Conservation (phyloP, 2,888 invertebrate genomes). For the Acanthosoma haemorrhoidale region DNA sequence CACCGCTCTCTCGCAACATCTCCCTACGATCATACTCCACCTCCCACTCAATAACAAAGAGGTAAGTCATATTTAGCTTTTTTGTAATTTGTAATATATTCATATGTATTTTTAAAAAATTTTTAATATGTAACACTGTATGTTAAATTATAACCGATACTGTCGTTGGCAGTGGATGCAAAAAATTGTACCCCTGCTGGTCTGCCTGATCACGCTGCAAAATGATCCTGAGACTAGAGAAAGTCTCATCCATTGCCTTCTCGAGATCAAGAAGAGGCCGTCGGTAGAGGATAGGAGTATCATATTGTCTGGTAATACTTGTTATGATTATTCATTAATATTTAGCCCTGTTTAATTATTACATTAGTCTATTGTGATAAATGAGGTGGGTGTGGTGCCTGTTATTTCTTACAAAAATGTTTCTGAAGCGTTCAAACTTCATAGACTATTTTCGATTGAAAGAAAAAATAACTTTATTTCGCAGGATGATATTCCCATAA, state of each 20-base stretch:
- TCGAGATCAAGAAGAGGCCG: constrained; percentile 66
- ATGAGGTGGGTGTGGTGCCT: too few species aligned
- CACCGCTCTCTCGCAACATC: constrained; percentile 1
- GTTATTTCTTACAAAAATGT: too few species aligned
- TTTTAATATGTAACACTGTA: not conserved
- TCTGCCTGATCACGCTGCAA: constrained; percentile 58
- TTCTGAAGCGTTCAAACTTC: too few species aligned
- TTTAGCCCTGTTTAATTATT: too few species aligned
- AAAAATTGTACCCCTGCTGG: constrained; percentile 61
- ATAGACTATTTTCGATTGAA: too few species aligned
- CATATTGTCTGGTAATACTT: constrained; percentile 52
- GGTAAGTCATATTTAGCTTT: not conserved
- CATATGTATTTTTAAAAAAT: not conserved
- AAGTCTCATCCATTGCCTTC: constrained; percentile 58
- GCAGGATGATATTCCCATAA: too few species aligned
- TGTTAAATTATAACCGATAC: not conserved
- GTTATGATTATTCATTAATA: too few species aligned
- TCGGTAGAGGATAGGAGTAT: constrained; percentile 59
- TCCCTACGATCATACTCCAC: constrained; percentile 5
- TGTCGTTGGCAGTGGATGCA: constrained; percentile 40
- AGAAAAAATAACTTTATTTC: too few species aligned
- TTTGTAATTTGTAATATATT: not conserved
- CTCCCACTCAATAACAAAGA: constrained; percentile 26
- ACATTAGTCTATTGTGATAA: too few species aligned
- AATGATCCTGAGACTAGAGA: constrained; percentile 56